Evolutionary conservation across 2,888 invertebrate genomes (phyloP).

Genomic region (Cremastinae sp.): DNA sequence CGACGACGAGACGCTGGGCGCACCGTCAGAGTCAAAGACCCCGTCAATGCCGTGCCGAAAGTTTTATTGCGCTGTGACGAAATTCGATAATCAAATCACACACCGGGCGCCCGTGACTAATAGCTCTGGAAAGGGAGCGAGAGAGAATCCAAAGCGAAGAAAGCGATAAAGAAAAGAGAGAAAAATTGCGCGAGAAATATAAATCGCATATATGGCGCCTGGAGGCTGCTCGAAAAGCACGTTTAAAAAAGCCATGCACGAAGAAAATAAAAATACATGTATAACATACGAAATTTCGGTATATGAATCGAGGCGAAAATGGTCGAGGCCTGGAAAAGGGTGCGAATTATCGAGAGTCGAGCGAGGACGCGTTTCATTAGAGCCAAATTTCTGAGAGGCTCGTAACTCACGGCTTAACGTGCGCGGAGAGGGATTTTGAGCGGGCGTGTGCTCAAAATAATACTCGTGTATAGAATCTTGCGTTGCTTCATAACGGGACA

Average conservation of each 20-base stretch:
- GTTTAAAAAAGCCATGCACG: constrained; percentile 20
- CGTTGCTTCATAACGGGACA: constrained; percentile 14
- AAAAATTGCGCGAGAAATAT: constrained; percentile 29
- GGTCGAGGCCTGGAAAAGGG: not conserved
- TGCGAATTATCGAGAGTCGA: constrained; percentile 9
- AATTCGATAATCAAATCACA: constrained; percentile 67
- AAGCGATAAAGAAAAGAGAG: not conserved
- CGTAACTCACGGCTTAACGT: constrained; percentile 52
- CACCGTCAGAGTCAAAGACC: constrained; percentile 44
- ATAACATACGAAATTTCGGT: not conserved
- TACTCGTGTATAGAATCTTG: not conserved
- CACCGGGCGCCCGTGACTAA: constrained; percentile 64
- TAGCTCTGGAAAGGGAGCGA: constrained; percentile 23
- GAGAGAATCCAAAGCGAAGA: not conserved
- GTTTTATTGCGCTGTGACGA: constrained; percentile 65
- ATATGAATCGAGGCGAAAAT: not conserved
- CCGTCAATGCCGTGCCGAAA: constrained; percentile 61
- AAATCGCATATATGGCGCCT: constrained; percentile 57
- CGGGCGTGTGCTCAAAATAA: constrained; percentile 10
- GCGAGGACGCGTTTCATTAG: constrained; percentile 61
- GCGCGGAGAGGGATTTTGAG: constrained; percentile 20
- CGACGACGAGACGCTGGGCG: constrained; percentile 57
- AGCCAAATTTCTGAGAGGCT: constrained; percentile 63
- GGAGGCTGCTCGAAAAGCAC: constrained; percentile 44
- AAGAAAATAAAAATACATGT: no score